Evolutionary conservation across 2,888 invertebrate genomes (phyloP), one percentile per base, ranked within the genome.

Genomic region (Scotopteryx bipunctaria): DNA sequence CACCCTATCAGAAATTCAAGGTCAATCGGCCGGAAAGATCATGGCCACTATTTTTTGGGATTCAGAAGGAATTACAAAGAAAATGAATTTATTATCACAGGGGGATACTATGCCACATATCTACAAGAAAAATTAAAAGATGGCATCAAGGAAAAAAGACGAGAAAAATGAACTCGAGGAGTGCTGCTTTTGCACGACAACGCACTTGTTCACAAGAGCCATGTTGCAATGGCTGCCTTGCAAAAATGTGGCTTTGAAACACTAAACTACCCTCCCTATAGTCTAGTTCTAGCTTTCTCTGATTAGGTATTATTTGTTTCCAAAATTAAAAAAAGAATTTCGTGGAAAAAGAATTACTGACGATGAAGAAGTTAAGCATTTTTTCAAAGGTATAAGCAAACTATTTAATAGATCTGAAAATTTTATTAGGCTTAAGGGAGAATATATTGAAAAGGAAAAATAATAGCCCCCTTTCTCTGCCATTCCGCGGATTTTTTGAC

Each of bases 171-270:
- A n/a, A 27, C 15, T 2, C 8, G 5, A 40, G 40, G 40, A 8
- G 17, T 31, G 13, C 35, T 44, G 25, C 32, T 35, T 17, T 19
- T 35, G 15, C 44, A 44, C 15, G 37, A 31, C 37, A 37, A 46
- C 9, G 19, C 31, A 15, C 9, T 19, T 14, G 29, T 31, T 8
- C 46, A 29, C 37, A 37, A 21, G 37, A 27, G 21, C 21, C 19
- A 5, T 15, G 37, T 36, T 27, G 29, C 45, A 9, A 23, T 43
- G 43, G 33, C 44, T 25, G 35, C 25, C 25, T 6, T 44, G 19
- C 36, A 36, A 0, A 27, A 36, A 19, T 8, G 1, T 4, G 36
- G 44, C 36, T 44, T 8, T 27, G 35, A 13, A 17, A 27, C 14
- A 3, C 8, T 35, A 11, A 13, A 25, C 13, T 13, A 27, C 13